Conservation (phyloP, 2,888 invertebrate species). For the Amphimallon solstitiale region DNA sequence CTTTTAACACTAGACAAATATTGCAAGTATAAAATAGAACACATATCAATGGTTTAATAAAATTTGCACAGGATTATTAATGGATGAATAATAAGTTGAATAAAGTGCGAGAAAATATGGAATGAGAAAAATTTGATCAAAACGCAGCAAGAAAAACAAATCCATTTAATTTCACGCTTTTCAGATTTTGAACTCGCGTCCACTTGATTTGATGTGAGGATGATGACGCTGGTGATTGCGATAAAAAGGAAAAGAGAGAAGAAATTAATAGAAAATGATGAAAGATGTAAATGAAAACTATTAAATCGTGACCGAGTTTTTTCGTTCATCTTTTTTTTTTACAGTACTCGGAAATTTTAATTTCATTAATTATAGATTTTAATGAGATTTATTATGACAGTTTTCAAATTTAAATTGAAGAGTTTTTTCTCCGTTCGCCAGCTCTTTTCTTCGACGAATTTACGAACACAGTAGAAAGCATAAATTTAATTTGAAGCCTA, state of each 20-base stretch:
- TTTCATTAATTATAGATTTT: conserved; percentile 20
- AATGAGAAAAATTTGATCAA: too few species aligned
- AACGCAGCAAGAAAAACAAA: conserved; percentile 22
- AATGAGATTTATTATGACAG: background rate
- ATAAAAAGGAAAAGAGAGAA: background rate
- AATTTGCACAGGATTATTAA: too few species aligned
- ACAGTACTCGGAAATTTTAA: conserved; percentile 6
- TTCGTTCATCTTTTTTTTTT: background rate
- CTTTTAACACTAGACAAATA: too few species aligned
- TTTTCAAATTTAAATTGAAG: too few species aligned
- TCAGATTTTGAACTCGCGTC: conserved; percentile 21
- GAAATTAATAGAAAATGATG: background rate
- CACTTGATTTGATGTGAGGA: conserved; percentile 6
- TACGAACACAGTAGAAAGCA: too few species aligned
- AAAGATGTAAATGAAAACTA: conserved; percentile 7
- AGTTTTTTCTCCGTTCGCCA: too few species aligned
- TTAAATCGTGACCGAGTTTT: conserved; percentile 24
- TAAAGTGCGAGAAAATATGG: too few species aligned
- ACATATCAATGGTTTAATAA: too few species aligned
- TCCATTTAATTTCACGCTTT: conserved; percentile 32
- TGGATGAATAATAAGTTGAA: too few species aligned
- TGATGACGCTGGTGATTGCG: background rate
- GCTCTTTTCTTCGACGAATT: too few species aligned
- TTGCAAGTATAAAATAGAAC: too few species aligned
- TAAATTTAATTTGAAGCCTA: too few species aligned